phyloP scores from a whole-genome alignment of 2,113 vertebrate species.

The Sinocyclocheilus grahami region DNA sequence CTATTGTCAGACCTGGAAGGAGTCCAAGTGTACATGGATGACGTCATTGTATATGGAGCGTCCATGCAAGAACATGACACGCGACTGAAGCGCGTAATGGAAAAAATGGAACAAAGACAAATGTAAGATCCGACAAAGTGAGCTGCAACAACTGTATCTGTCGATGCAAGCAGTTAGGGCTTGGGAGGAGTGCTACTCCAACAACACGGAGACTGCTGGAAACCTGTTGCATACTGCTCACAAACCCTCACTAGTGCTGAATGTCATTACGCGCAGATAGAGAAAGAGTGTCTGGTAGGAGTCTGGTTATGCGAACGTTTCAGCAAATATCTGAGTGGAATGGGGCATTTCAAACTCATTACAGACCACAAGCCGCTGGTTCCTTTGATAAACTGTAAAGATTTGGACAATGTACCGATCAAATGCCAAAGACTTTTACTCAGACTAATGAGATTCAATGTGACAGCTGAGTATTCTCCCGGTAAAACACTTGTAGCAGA shows the following conservation, averaged over 20 bases:
- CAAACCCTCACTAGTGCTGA: slow-evolving; percentile 5
- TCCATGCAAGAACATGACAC: not conserved
- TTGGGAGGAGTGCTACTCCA: slow-evolving; percentile 40
- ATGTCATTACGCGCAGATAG: slow-evolving; percentile 29
- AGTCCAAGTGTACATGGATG: not conserved
- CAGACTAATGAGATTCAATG: too few species aligned
- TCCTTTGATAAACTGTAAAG: too few species aligned
- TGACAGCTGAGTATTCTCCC: too few species aligned
- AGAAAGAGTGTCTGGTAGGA: too few species aligned
- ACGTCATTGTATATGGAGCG: not conserved
- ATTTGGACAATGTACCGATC: too few species aligned
- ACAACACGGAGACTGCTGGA: slow-evolving; percentile 11
- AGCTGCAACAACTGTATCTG: slow-evolving; percentile 22
- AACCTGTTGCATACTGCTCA: slow-evolving; percentile 46
- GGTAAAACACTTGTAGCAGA: too few species aligned
- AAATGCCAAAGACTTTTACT: too few species aligned
- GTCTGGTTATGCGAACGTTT: too few species aligned
- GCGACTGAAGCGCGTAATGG: not conserved
- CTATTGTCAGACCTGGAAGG: not conserved
- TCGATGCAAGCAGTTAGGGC: slow-evolving; percentile 45
- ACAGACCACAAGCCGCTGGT: too few species aligned
- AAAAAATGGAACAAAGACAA: not conserved
- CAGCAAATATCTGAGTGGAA: too few species aligned
- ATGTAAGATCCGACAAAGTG: not conserved
- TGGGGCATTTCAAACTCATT: too few species aligned